phyloP scores from a whole-genome alignment of 1,140 invertebrate genomes.

The Polyergus mexicanus region DNA sequence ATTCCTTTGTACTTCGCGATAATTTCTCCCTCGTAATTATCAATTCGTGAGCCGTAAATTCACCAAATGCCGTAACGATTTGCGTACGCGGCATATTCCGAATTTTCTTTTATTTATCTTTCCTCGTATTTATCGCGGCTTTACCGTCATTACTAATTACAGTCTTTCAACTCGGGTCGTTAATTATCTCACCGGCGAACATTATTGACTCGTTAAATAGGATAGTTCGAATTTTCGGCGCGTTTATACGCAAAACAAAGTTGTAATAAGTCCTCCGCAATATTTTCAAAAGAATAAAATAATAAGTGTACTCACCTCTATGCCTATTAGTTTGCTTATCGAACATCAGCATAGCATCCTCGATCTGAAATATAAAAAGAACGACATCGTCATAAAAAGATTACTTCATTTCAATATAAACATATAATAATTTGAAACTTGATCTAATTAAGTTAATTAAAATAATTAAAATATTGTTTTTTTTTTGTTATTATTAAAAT shows the following conservation, averaged over 20 bases:
- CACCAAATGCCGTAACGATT: constrained; percentile 64
- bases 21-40: constrained; percentile 32
- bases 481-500: neutral
- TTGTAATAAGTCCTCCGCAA: constrained; percentile 55
- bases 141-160: constrained; percentile 77
- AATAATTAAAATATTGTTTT: neutral
- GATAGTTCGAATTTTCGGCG: constrained; percentile 72
- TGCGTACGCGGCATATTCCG: constrained; percentile 53
- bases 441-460: neutral
- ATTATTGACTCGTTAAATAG: constrained; percentile 77
- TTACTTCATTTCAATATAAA: neutral
- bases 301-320: constrained; percentile 94
- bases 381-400: neutral
- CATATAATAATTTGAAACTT: neutral
- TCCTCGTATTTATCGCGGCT: constrained; percentile 45
- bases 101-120: constrained; percentile 77
- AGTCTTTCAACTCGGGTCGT: constrained; percentile 69
- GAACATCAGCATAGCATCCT: constrained; percentile 99
- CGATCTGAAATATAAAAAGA: constrained; percentile 95
- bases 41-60: constrained; percentile 3
- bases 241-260: constrained; percentile 61
- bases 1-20: neutral
- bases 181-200: constrained; percentile 69
- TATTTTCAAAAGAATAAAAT: constrained; percentile 34
- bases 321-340: constrained; percentile 99